phyloP scores from a whole-genome alignment of 2,113 vertebrate genomes.

The Holacanthus passer region DNA sequence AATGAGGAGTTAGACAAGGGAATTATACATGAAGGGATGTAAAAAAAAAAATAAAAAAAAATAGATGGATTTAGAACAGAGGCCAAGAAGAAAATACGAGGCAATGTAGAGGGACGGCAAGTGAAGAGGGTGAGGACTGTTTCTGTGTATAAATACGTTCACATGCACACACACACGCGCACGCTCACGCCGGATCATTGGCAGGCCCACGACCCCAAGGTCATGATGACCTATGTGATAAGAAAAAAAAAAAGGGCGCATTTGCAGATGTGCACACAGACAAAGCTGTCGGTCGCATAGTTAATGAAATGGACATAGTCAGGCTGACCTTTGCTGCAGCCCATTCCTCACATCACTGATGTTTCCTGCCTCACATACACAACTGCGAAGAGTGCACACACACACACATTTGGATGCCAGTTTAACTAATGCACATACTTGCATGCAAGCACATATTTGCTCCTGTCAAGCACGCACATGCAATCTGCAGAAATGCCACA shows the following conservation, averaged over 20 bases:
- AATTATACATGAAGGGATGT: not conserved
- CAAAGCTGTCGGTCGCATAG: not conserved
- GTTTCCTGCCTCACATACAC: not conserved
- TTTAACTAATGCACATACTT: not conserved
- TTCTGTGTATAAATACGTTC: not conserved
- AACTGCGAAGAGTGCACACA: not conserved
- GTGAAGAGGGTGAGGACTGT: not conserved
- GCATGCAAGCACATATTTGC: not conserved
- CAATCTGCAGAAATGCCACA: not conserved
- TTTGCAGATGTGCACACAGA: constrained; percentile 3
- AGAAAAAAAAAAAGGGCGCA: not conserved
- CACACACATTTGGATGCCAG: not conserved
- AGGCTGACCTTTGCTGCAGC: constrained; percentile 24
- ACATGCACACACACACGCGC: not conserved
- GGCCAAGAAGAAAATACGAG: not conserved
- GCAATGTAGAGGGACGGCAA: not conserved
- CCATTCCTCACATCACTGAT: not conserved
- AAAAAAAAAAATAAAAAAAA: not conserved
- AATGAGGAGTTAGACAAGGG: constrained; percentile 12
- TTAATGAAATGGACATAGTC: constrained; percentile 17
- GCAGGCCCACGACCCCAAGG: not conserved
- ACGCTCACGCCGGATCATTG: too few relatives aligned
- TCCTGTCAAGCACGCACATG: not conserved
- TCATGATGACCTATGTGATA: constrained; percentile 10
- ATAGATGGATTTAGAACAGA: constrained; percentile 13